Base-by-base conservation (phyloP, 2,888 invertebrate species). In the Lypha dubia region DNA sequence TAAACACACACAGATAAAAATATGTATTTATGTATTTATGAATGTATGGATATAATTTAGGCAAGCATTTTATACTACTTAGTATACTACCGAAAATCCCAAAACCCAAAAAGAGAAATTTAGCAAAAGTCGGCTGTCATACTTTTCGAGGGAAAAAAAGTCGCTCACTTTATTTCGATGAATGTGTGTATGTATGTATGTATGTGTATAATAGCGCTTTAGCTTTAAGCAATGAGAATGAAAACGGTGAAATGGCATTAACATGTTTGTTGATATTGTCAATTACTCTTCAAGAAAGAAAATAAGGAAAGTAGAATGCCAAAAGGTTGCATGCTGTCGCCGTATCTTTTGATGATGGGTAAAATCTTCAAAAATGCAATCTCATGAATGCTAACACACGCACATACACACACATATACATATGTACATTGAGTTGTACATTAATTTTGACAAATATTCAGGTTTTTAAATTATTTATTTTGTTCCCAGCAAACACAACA, bases 261-360 rank as follows among this genome's bases (percentile, higher is more conserved):
- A 79, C 79, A 68, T 73, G 71, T 81, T 82, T 83, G 67, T 68
- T 73, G 79, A 75, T 84, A 79, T 68, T 83, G 76, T 79, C 83
- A 85, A 58, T 68, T 76, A 75, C 46, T 77, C 38, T 24, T 71
- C 13, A 35, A 17, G 46, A 58, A 62, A 56, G 17, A 70, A 51
- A 65, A 44, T 5, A 74, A 67, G 32, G 56, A 77, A 76, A 77
- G 68, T 70, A 68, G 77, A 84, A 79, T 81, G 84, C 81, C 84
- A 79, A 74, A 77, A 81, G 77, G 74, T 77, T 79, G 20, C 46
- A 81, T 74, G 74, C 74, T 79, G 20, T 38, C n/a, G 0, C 20
- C 44, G 20, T 60, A 63, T 53, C 67, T 17, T 67, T 77, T 58
- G 62, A 80, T 58, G 62, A 80, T 28, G 32, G 22, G 38, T 28